Conservation (phyloP, 2,113 vertebrate genomes). For the Rynchops niger region DNA sequence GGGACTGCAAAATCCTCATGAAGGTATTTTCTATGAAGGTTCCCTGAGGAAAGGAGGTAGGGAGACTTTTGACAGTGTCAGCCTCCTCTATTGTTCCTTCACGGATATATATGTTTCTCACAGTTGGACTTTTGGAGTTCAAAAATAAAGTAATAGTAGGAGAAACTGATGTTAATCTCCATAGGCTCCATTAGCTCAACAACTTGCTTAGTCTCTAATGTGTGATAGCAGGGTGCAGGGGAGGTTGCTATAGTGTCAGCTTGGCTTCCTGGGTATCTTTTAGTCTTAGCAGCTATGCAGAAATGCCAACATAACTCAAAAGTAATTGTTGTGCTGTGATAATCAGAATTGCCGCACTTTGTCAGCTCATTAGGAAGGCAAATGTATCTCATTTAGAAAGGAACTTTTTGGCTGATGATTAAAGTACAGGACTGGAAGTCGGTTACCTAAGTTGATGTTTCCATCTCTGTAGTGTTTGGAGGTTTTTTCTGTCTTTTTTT, state of each 20-base stretch:
- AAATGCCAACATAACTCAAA: not conserved
- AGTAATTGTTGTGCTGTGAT: slow-evolving; percentile 30
- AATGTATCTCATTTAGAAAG: slow-evolving; percentile 11
- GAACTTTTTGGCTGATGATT: slow-evolving; percentile 7
- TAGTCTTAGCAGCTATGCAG: not conserved
- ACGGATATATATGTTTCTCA: not conserved
- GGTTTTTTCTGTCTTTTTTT: accelerated
- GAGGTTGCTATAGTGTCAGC: not conserved
- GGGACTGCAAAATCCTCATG: not conserved
- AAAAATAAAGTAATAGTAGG: not conserved
- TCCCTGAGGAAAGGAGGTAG: not conserved
- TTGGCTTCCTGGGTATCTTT: not conserved
- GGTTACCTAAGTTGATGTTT: not conserved
- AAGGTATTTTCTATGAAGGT: not conserved
- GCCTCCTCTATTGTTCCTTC: not conserved
- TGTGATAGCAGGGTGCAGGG: not conserved
- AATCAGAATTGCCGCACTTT: slow-evolving; percentile 20
- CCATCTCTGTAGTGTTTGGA: not conserved
- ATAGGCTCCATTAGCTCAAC: slow-evolving; percentile 9
- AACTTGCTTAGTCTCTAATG: not conserved
- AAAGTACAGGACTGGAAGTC: not conserved
- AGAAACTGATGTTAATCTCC: slow-evolving; percentile 21
- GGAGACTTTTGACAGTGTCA: not conserved
- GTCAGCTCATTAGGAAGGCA: slow-evolving; percentile 17
- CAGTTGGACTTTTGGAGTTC: not conserved